Base-by-base conservation (phyloP, 2,888 invertebrate genomes). In the Craniophora ligustri region DNA sequence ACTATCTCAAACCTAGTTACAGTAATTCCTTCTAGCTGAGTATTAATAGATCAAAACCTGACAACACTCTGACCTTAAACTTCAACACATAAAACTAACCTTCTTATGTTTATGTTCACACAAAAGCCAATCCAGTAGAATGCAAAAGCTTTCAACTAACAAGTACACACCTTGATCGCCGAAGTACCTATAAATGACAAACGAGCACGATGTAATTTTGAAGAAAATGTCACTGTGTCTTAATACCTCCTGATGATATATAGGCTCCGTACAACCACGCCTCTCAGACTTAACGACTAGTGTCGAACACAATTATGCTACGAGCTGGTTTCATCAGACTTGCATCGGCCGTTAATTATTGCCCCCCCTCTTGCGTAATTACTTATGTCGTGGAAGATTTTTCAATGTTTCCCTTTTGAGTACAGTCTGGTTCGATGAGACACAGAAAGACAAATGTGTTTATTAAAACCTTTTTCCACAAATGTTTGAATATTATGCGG, bases 321-420 rank as follows among this genome's bases (percentile, higher is more conserved):
- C 15, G 7, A 55, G 64, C 64, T 28, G 50, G 62, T 79, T 78
- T 78, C 76, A 67, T 73, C 72, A 76, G 36, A 50, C 19, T 55
- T 73, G 66, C 68, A 72, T 64, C 62, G 62, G 26, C 32, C 54
- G 55, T 56, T 70, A 72, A 76, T 78, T 73, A 72, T 70, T 67
- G 67, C 31, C n/a, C 10, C 45, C 58, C 56, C 38, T 51, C 59
- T 58, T 61, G 50, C 41, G 8, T 36, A 35, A 54, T 53, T 56
- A 57, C 70, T 55, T 46, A 30, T 28, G 31, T 31, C 4, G 35
- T 45, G 47, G 48, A 56, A 63, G 32, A 58, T 58, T 50, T 63
- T 56, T 67, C 32, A 39, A 48, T 59, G 53, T 51, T 30, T 28
- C 39, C 2, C 26, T 61, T 51, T 48, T 21, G 5, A 14, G 21